Percentiles rank a stretch among this genome's conserved stretches.
Conservation (phyloP, 2,113 vertebrate species). For the Zingel zingel region DNA sequence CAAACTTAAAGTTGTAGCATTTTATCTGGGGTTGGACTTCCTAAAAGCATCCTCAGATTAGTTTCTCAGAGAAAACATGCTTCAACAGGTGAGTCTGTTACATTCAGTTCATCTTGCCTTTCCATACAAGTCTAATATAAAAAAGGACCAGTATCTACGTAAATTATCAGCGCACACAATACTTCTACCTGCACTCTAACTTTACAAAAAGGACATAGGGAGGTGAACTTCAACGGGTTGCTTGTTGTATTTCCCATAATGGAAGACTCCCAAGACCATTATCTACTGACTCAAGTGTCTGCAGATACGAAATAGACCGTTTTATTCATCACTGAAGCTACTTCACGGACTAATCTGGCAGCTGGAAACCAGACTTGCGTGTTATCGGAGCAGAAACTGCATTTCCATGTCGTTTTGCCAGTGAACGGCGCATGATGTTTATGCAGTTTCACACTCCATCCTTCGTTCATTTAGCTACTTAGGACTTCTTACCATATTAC, state of each 20-base stretch:
- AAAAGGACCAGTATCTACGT: background rate
- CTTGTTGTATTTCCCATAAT: background rate
- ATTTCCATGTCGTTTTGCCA: conserved; percentile 38
- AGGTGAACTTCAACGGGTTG: conserved; percentile 5
- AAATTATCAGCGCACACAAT: background rate
- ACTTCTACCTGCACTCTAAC: conserved; percentile 13
- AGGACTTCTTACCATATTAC: conserved; percentile 49
- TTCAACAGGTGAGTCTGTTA: background rate
- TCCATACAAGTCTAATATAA: background rate
- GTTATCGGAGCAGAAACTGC: conserved; percentile 43
- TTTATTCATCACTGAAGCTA: conserved; percentile 19
- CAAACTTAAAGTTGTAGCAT: background rate
- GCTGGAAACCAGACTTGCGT: conserved; percentile 53
- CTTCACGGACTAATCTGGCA: conserved; percentile 20
- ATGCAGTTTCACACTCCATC: conserved; percentile 50
- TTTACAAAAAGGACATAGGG: conserved; percentile 6
- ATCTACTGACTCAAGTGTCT: background rate
- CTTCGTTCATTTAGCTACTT: conserved; percentile 33
- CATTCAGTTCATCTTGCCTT: background rate
- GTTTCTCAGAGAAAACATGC: background rate
- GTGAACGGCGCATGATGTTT: conserved; percentile 41
- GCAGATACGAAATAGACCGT: background rate
- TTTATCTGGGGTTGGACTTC: conserved; percentile 8
- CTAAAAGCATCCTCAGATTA: background rate
- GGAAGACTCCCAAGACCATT: background rate